phyloP scores from a whole-genome alignment of 2,113 vertebrate species.

The Entomyzon cyanotis region DNA sequence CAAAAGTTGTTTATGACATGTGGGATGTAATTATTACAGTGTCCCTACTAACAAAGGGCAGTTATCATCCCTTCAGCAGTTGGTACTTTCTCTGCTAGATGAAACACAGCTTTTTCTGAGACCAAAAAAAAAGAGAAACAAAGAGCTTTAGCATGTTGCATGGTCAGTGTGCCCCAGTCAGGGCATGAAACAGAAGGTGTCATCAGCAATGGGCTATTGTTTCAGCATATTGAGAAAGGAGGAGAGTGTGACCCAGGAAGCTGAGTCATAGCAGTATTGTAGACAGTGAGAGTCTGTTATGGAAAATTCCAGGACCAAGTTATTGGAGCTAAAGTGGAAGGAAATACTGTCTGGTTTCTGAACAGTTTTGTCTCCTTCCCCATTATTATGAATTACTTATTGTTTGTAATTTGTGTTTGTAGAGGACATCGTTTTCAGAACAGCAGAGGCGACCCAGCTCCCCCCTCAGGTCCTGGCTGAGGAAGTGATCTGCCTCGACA shows the following conservation, averaged over 20 bases:
- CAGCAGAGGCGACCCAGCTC: slow-evolving; percentile 84
- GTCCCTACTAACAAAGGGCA: not conserved
- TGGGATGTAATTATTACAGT: not conserved
- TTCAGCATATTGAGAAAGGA: not conserved
- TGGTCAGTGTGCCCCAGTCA: not conserved
- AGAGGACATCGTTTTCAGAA: slow-evolving; percentile 83
- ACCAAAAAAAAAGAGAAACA: not conserved
- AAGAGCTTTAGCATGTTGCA: not conserved
- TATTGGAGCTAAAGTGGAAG: slow-evolving; percentile 44
- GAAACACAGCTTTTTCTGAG: not conserved
- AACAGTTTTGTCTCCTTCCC: slow-evolving; percentile 37
- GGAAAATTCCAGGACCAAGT: slow-evolving; percentile 59
- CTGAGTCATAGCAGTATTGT: slow-evolving; percentile 41
- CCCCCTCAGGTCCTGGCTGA: slow-evolving; percentile 81
- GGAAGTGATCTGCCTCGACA: slow-evolving; percentile 97
- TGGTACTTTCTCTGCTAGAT: slow-evolving; percentile 8
- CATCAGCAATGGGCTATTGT: slow-evolving; percentile 24
- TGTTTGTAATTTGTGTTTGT: slow-evolving; percentile 40
- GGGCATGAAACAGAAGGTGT: not conserved
- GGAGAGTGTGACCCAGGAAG: slow-evolving; percentile 42
- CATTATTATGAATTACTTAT: slow-evolving; percentile 52
- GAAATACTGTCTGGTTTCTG: slow-evolving; percentile 37
- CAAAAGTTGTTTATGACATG: not conserved
- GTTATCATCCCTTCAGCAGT: not conserved
- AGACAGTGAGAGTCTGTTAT: slow-evolving; percentile 59